Evolutionary conservation across 92 coral and sea anemone genomes (phyloP), one percentile per base, ranked within the genome.

Genomic region (Blastomussa wellsi): DNA sequence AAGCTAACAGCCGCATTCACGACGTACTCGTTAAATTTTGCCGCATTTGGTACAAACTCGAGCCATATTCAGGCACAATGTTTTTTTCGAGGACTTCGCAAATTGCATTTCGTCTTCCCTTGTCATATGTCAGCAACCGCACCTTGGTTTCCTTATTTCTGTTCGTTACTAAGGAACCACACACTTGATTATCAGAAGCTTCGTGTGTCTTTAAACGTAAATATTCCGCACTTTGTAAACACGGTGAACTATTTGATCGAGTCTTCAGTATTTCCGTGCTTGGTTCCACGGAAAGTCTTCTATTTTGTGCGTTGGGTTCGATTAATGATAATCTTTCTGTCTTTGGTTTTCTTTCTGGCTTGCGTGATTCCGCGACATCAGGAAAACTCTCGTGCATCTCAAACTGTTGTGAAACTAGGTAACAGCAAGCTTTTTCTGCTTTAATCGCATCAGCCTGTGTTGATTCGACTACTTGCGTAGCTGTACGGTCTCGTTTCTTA

Each of bases 11-110:
- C 12, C 31, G n/a, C 13, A 35, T 42, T 32, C 48, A 39, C 29
- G 3, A 2, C 19, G 60, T 51, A 42, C 29, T 65, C 17, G 74
- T 72, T 60, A 84, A 37, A 77, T 66, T 78, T 59, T 76, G 64
- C 32, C 88, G 14, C 88, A 64, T 84, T 77, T 84, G 83, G 70
- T 76, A 84, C 67, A 84, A 76, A 77, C 83, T 76, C 4, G 51
- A 76, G n/a, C 88, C 88, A 51, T 38, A 67, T 19, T 67, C 83
- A n/a, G 82, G 86, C 17, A 3, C 64, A 7, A 53, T 24, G 66
- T 38, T 84, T 74, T 76, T 77, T 42, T 84, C 88, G 24, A 84
- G 29, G 11, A 84, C 88, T 42, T 84, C 88, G 41, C 88, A 84
- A 37, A 84, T 84, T 0, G 88, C 88, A 44, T 84, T 76, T 32